These are phyloP conservation scores for Psylliodes chrysocephalus DNA, from an alignment of 2,888 invertebrate species.

Conservation along the genomic window DNA sequence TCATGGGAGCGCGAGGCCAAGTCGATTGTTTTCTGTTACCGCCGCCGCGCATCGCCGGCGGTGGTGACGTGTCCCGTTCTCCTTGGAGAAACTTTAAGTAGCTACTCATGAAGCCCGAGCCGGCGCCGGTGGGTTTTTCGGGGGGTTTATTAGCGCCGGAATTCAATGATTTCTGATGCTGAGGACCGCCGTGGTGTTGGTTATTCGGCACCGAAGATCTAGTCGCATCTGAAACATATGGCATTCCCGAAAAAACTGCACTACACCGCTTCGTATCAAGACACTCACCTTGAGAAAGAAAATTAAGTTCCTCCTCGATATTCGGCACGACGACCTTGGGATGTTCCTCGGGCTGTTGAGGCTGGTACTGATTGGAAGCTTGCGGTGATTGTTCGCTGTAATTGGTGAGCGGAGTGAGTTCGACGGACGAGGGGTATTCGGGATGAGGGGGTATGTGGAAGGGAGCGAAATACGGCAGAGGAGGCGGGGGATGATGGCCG, in stretches of 20 bases:
- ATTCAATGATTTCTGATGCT: conserved; percentile 59
- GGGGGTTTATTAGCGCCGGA: conserved; percentile 66
- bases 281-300: conserved; percentile 74
- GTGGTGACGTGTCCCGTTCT: conserved; percentile 83
- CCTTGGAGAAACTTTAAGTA: conserved; percentile 87
- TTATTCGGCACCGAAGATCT: conserved; percentile 44
- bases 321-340: conserved; percentile 89
- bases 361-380: conserved; percentile 45
- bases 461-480: conserved; percentile 80
- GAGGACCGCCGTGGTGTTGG: conserved; percentile 33
- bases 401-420: conserved; percentile 71
- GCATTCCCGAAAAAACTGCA: too few species aligned
- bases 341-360: conserved; percentile 70
- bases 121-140: conserved; percentile 72
- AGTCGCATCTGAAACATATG: conserved; percentile 51
- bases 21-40: conserved; percentile 74
- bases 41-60: conserved; percentile 74
- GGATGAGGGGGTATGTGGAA: conserved; percentile 74
- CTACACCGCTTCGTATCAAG: too few species aligned
- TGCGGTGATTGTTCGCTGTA: conserved; percentile 66
- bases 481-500: conserved; percentile 70
- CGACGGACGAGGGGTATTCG: conserved; percentile 69
- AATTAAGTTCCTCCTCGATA: conserved; percentile 88
- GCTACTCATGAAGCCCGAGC: conserved; percentile 86
- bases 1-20: conserved; percentile 69